phyloP scores from a whole-genome alignment of 2,113 vertebrate genomes.

The Glaucomys volans region DNA sequence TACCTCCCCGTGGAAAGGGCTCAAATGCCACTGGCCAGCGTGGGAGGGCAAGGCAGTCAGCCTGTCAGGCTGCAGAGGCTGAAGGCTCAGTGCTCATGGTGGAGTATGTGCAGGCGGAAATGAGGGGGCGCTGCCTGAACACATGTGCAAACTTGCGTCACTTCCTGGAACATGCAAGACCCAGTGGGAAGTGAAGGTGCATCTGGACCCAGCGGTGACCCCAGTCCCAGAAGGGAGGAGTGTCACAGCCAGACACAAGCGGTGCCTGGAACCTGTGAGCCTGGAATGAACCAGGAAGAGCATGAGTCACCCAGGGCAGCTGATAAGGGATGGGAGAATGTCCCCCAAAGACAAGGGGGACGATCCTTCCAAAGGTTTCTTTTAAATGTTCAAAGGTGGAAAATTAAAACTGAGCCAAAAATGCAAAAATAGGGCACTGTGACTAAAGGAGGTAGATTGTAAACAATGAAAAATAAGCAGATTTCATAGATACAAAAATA shows the following conservation, averaged over 20 bases:
- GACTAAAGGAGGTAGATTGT: no score
- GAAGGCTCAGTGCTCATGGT: rapidly evolving
- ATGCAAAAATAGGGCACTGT: not conserved
- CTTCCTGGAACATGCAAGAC: not conserved
- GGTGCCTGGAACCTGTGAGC: not conserved
- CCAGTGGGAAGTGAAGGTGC: not conserved
- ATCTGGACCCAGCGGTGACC: not conserved
- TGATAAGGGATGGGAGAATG: not conserved
- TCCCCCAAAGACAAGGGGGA: rapidly evolving
- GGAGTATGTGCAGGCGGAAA: no score
- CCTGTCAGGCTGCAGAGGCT: not conserved
- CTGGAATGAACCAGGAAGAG: not conserved
- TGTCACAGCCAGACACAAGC: not conserved
- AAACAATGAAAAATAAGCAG: not conserved
- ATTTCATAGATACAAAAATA: not conserved
- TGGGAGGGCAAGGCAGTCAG: not conserved
- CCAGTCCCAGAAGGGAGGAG: rapidly evolving
- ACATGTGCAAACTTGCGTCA: rapidly evolving
- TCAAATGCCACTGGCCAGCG: not conserved
- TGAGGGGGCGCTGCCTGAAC: not conserved
- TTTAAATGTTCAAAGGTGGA: not conserved
- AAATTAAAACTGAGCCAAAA: not conserved
- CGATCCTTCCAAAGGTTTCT: not conserved
- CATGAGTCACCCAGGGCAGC: no score
- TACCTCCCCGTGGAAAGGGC: not conserved